A percentile compares a stretch with the other conserved stretches of the same genome.
Evolutionary conservation across 2,888 invertebrate genomes (phyloP).

Genomic region (Cepaea hortensis): DNA sequence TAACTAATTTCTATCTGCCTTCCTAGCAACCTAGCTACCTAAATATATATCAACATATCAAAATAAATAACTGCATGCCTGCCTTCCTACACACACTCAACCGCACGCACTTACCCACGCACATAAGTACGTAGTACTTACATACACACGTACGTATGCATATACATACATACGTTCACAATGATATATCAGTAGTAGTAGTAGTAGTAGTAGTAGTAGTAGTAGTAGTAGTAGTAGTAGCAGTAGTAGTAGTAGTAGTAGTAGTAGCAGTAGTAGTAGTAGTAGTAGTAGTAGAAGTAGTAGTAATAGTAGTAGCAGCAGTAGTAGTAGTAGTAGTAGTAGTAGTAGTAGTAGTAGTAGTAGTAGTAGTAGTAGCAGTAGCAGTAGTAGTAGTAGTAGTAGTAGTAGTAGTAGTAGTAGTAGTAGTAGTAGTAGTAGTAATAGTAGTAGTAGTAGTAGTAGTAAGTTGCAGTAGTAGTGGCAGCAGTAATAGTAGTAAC

Average conservation of each 20-base stretch:
- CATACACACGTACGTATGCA: background rate
- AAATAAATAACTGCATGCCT: too few relatives aligned
- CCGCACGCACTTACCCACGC: too few relatives aligned
- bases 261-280: background rate
- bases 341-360: constrained; percentile 1
- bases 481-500: constrained; percentile 8
- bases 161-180: too few relatives aligned
- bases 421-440: constrained; percentile 32
- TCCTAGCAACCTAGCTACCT: too few relatives aligned
- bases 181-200: background rate
- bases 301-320: background rate
- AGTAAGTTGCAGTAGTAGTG: background rate
- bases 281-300: background rate
- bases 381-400: background rate
- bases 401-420: constrained; percentile 25
- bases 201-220: background rate
- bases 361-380: too few relatives aligned
- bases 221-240: constrained; percentile 15
- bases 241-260: constrained; percentile 8
- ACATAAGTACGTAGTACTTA: too few relatives aligned
- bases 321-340: background rate
- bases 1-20: too few relatives aligned
- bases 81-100: too few relatives aligned
- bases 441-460: constrained; percentile 22
- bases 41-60: too few relatives aligned